Conservation (phyloP, 2,888 invertebrate genomes). For the Dasysyrphus tricinctus region DNA sequence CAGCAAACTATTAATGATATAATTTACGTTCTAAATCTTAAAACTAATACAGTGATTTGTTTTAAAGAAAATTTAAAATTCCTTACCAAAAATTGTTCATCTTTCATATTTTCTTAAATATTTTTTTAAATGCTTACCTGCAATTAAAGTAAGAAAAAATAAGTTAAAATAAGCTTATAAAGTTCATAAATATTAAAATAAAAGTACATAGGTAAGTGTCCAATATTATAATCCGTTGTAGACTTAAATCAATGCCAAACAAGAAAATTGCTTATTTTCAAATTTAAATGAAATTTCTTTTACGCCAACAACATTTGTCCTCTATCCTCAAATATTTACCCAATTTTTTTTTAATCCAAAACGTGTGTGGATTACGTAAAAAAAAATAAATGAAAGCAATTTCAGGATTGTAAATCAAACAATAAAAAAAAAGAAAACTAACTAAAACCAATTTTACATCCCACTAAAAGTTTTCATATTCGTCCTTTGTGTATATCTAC, state of each 20-base stretch:
- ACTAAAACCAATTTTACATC: conserved; percentile 4
- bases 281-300: background rate
- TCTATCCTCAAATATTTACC: conserved; percentile 40
- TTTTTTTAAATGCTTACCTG: background rate
- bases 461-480: too few relatives aligned
- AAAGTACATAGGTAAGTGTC: background rate
- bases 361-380: conserved; percentile 50
- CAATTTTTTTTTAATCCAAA: conserved; percentile 3
- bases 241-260: background rate
- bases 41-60: too few relatives aligned
- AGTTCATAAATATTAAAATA: background rate
- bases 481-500: background rate
- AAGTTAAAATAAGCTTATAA: background rate
- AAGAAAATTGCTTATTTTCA: background rate
- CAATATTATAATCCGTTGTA: background rate
- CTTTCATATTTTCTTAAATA: background rate
- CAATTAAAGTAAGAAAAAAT: background rate
- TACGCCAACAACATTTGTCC: background rate
- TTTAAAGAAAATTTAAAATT: background rate
- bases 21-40: too few relatives aligned
- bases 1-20: too few relatives aligned
- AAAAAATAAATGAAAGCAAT: conserved; percentile 28
- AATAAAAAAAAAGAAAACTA: conserved; percentile 21
- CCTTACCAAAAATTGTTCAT: background rate
- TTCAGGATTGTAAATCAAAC: conserved; percentile 34